phyloP scores from a whole-genome alignment of 2,113 vertebrate species.

The Cyphomyrus discorhynchus region DNA sequence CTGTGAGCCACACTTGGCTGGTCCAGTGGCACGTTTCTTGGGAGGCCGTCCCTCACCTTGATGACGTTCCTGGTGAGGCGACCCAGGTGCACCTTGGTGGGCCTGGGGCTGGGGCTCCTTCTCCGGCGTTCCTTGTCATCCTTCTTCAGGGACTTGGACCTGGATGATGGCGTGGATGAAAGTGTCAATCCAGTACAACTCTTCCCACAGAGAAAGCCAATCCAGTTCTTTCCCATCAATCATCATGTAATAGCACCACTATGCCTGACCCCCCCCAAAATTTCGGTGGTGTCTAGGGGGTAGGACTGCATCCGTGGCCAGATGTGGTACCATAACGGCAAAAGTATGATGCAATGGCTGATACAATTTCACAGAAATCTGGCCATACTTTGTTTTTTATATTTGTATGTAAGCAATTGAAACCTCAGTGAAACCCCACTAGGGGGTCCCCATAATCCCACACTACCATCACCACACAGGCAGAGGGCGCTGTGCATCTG shows the following conservation, averaged over 20 bases:
- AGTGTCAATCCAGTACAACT: too few relatives aligned
- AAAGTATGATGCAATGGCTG: neutral
- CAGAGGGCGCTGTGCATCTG: neutral
- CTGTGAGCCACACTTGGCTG: neutral
- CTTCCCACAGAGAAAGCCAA: neutral
- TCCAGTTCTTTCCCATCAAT: neutral
- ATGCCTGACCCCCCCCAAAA: neutral
- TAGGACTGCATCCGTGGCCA: too few relatives aligned
- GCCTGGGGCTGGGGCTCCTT: constrained; percentile 84
- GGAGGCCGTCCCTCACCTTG: constrained; percentile 65
- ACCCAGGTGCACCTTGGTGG: constrained; percentile 90
- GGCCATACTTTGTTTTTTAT: neutral
- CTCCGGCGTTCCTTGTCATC: constrained; percentile 91
- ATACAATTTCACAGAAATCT: neutral
- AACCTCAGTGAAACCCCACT: neutral
- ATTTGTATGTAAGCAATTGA: neutral
- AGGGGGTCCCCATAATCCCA: neutral
- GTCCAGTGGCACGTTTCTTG: neutral
- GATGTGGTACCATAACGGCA: neutral
- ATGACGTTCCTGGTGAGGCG: constrained; percentile 91
- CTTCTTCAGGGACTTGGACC: constrained; percentile 91
- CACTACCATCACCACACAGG: neutral
- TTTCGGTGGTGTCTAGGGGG: too few relatives aligned
- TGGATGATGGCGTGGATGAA: constrained; percentile 34
- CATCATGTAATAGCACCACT: neutral